These are phyloP conservation scores for Picathartes gymnocephalus DNA, from an alignment of 2,113 vertebrate species.

Conservation along the genomic window DNA sequence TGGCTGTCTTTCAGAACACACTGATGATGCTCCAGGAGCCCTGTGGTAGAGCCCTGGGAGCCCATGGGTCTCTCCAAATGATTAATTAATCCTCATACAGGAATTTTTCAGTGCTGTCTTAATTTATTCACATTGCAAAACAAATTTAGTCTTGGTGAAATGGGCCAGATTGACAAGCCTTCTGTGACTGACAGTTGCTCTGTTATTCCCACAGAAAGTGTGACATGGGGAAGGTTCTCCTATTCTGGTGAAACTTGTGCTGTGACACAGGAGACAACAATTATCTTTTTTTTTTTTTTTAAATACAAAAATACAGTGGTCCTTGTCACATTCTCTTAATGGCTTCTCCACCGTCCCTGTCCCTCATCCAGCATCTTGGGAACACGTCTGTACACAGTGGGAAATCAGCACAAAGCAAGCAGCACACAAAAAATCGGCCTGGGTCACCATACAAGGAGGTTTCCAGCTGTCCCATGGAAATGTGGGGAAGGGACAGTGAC, in stretches of 20 bases:
- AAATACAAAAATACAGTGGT: background rate
- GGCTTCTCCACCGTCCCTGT: background rate
- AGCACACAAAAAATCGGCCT: background rate
- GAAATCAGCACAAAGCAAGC: background rate
- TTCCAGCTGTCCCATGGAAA: background rate
- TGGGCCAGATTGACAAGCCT: background rate
- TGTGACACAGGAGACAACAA: background rate
- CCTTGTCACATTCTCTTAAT: background rate
- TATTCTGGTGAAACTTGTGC: background rate
- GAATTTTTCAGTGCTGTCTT: constrained; percentile 30
- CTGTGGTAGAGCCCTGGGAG: background rate
- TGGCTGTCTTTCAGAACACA: constrained; percentile 65
- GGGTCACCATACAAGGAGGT: background rate
- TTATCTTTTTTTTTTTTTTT: background rate
- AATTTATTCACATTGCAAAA: constrained; percentile 53
- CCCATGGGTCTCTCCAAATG: constrained; percentile 18
- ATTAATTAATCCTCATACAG: constrained; percentile 65
- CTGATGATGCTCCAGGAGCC: background rate
- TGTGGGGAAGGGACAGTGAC: background rate
- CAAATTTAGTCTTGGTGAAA: background rate
- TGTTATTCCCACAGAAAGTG: background rate
- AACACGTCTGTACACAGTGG: background rate
- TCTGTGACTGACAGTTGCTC: background rate
- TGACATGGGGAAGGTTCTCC: background rate
- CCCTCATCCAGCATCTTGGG: background rate